phyloP scores from a whole-genome alignment of 2,113 vertebrate genomes.

The Dendrocopos noguchii region DNA sequence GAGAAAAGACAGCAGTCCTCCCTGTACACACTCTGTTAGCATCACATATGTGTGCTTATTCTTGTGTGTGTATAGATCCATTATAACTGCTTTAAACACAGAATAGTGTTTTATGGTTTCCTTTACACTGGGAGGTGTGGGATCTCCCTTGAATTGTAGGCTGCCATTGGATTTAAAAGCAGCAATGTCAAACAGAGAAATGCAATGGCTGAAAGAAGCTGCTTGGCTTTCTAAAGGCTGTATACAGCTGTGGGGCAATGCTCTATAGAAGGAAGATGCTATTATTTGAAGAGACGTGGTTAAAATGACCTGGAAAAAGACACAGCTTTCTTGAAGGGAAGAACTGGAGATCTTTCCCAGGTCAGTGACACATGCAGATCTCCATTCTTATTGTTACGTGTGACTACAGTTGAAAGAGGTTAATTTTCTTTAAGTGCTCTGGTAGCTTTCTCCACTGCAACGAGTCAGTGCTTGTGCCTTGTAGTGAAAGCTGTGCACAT shows the following conservation, averaged over 20 bases:
- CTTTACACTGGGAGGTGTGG: neutral
- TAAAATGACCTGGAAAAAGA: neutral
- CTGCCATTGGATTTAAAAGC: neutral
- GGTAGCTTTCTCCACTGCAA: neutral
- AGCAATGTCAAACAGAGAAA: neutral
- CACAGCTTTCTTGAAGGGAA: neutral
- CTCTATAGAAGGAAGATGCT: neutral
- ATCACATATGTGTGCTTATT: accelerated
- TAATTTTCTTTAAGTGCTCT: neutral
- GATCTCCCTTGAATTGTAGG: neutral
- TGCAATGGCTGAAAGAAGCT: neutral
- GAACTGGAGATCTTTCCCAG: neutral
- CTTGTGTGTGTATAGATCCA: neutral
- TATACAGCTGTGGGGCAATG: neutral
- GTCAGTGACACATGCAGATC: neutral
- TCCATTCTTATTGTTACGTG: neutral
- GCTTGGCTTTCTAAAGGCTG: neutral
- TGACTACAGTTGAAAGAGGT: neutral
- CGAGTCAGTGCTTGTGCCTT: neutral
- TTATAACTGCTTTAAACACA: neutral
- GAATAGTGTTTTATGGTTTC: neutral
- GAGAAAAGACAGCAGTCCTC: neutral
- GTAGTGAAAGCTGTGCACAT: neutral
- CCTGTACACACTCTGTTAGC: neutral
- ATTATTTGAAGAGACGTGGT: neutral